phyloP scores from a whole-genome alignment of 1,140 invertebrate species.

The Periplaneta americana region DNA sequence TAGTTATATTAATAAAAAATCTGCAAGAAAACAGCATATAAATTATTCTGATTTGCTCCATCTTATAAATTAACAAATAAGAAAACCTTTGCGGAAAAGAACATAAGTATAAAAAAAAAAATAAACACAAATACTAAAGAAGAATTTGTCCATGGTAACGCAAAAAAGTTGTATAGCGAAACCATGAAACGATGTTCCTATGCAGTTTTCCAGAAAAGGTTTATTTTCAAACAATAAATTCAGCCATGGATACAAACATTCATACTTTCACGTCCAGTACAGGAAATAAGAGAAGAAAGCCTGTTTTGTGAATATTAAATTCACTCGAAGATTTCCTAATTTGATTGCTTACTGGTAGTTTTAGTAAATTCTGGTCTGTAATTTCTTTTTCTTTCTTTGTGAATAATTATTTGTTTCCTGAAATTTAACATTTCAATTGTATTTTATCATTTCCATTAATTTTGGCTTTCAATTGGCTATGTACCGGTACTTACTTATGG shows the following conservation, averaged over 20 bases:
- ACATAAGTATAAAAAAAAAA: background rate
- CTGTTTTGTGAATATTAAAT: too few species aligned
- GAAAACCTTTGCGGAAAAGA: slow-evolving; percentile 9
- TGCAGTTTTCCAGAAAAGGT: slow-evolving; percentile 10
- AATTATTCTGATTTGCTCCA: background rate
- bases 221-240: background rate
- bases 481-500: too few species aligned
- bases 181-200: background rate
- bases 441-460: too few species aligned
- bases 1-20: background rate
- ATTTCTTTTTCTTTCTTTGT: too few species aligned
- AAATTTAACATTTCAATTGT: too few species aligned
- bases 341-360: too few species aligned
- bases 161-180: background rate
- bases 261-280: too few species aligned
- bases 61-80: background rate
- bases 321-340: too few species aligned
- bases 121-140: background rate
- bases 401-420: too few species aligned
- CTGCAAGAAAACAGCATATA: background rate
- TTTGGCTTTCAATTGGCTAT: too few species aligned
- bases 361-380: too few species aligned
- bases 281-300: too few species aligned
- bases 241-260: background rate
- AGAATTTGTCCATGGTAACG: background rate